phyloP scores from a whole-genome alignment of 2,113 vertebrate species.

The Chloebia gouldiae region DNA sequence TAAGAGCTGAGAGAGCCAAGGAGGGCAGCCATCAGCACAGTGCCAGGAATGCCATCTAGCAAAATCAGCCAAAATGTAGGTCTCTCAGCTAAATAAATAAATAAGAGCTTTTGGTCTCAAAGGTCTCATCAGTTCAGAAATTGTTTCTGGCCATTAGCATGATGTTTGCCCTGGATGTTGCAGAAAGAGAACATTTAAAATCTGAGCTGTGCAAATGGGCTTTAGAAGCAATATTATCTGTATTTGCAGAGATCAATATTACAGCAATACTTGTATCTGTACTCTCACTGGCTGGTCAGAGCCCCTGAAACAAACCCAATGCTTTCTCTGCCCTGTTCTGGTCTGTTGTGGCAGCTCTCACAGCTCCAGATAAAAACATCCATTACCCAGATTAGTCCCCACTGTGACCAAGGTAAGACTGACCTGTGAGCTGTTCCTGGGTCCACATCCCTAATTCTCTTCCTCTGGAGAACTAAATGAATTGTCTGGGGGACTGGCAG shows the following conservation, averaged over 20 bases:
- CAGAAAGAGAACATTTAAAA: not conserved
- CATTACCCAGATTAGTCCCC: rapidly evolving
- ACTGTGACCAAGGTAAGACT: not conserved
- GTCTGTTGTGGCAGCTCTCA: not conserved
- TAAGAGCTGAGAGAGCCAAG: not conserved
- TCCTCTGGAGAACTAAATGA: not conserved
- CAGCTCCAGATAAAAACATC: not conserved
- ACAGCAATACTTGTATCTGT: not conserved
- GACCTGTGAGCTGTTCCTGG: not conserved
- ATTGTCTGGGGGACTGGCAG: not conserved
- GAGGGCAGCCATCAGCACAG: not conserved
- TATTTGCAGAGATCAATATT: not conserved
- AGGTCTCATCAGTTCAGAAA: not conserved
- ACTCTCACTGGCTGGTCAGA: not conserved
- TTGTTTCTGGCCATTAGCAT: not conserved
- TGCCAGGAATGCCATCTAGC: not conserved
- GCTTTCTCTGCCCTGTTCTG: not conserved
- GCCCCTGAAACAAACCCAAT: not conserved
- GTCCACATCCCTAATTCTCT: not conserved
- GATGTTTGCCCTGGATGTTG: not conserved
- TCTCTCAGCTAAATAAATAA: not conserved
- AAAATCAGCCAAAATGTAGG: not conserved
- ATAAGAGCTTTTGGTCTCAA: not conserved
- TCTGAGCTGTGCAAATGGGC: not conserved
- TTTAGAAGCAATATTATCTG: not conserved